Conservation (phyloP, 2,797 vertebrate genomes). For the Okamejei kenojei region DNA sequence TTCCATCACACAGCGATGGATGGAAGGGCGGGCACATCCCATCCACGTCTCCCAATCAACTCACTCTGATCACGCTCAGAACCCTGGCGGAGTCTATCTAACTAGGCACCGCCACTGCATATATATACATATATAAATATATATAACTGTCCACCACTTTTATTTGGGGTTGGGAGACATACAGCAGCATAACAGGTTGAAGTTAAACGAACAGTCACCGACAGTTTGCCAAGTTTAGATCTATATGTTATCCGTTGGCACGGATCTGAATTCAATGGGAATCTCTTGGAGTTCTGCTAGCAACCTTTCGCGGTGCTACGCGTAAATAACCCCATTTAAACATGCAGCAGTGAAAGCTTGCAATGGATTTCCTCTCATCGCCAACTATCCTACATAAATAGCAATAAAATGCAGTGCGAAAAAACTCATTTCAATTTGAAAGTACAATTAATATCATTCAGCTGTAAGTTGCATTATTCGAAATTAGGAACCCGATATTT, state of each 20-base stretch:
- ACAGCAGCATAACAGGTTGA: not conserved
- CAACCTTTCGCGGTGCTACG: too few relatives aligned
- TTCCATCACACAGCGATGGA: too few relatives aligned
- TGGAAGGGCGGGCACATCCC: too few relatives aligned
- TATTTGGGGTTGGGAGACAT: not conserved
- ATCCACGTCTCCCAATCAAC: not conserved
- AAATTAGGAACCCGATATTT: not conserved
- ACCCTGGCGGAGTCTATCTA: too few relatives aligned
- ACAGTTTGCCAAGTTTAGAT: not conserved
- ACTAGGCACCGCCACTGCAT: not conserved
- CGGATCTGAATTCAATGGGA: not conserved
- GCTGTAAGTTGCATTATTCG: not conserved
- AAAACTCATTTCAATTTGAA: not conserved
- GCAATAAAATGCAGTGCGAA: not conserved
- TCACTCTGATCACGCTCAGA: too few relatives aligned
- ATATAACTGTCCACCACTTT: not conserved
- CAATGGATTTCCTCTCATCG: not conserved
- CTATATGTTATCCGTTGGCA: not conserved
- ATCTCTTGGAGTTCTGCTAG: not conserved
- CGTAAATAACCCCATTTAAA: not conserved
- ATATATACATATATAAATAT: not conserved
- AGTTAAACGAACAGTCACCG: not conserved
- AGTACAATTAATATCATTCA: not conserved
- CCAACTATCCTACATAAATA: not conserved
- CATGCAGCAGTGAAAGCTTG: not conserved